A percentile compares a stretch with the other conserved stretches of the same genome.
These are phyloP conservation scores for Gisinianus flammeolus DNA, from an alignment of 2,888 invertebrate species.

Conservation along the genomic window DNA sequence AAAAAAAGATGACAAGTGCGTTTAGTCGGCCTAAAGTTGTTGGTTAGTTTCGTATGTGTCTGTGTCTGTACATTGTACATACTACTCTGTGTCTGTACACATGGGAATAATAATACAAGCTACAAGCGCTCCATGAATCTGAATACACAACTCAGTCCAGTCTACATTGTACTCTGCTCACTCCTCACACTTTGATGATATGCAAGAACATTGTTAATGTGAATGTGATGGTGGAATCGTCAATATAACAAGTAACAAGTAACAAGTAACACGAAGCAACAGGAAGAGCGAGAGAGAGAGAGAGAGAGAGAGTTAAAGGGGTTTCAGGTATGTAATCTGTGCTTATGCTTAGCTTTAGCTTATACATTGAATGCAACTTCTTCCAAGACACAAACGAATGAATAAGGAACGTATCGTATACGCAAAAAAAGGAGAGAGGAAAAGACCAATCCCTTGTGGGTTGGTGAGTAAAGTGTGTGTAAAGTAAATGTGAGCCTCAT, in stretches of 20 bases:
- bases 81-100: background rate
- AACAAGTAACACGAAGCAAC: too few species aligned
- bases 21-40: background rate
- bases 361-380: background rate
- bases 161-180: too few species aligned
- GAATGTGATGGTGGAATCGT: too few species aligned
- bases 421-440: background rate
- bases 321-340: background rate
- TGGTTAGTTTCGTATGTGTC: too few species aligned
- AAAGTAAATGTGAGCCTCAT: background rate
- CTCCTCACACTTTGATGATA: too few species aligned
- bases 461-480: background rate
- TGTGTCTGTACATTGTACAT: background rate
- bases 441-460: constrained; percentile 8
- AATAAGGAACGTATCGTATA: background rate
- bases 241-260: too few species aligned
- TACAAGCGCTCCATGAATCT: background rate
- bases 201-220: too few species aligned
- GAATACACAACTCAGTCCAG: background rate
- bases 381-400: background rate
- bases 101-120: background rate
- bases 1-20: background rate
- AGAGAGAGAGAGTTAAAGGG: background rate
- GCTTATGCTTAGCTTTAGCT: background rate
- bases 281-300: too few species aligned